Conservation (phyloP, 2,797 vertebrate genomes). For the Sebastes miniatus region DNA sequence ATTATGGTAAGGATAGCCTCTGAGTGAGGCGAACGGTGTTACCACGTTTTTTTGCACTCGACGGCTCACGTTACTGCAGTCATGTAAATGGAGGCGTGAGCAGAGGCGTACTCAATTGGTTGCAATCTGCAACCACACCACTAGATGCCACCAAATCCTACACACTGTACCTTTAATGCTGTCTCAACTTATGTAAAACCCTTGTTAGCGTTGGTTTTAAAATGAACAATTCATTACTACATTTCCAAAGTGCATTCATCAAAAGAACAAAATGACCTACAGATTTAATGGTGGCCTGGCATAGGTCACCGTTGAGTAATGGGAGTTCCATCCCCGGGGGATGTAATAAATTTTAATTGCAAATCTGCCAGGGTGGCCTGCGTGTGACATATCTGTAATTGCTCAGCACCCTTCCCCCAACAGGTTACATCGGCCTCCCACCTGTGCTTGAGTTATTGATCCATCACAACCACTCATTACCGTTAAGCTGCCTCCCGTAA, state of each 20-base stretch:
- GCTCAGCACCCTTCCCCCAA: constrained; percentile 31
- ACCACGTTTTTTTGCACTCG: too few relatives aligned
- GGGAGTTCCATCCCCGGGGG: constrained; percentile 2
- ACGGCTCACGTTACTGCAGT: too few relatives aligned
- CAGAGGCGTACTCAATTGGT: too few relatives aligned
- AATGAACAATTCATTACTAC: background rate
- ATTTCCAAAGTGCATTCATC: background rate
- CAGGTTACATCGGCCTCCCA: constrained; percentile 9
- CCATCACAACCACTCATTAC: constrained; percentile 36
- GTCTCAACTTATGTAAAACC: background rate
- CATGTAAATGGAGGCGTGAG: too few relatives aligned
- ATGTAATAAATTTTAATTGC: constrained; percentile 49
- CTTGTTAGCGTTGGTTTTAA: background rate
- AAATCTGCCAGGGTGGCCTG: constrained; percentile 21
- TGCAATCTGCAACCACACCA: too few relatives aligned
- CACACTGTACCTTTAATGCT: background rate
- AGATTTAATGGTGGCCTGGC: constrained; percentile 4
- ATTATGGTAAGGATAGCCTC: too few relatives aligned
- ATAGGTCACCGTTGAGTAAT: constrained; percentile 46
- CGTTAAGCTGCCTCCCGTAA: constrained; percentile 5
- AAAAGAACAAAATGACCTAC: background rate
- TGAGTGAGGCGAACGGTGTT: too few relatives aligned
- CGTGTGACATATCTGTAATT: constrained; percentile 48
- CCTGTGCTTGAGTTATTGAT: constrained; percentile 39
- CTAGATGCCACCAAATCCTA: too few relatives aligned